A percentile compares a stretch with the other conserved stretches of the same genome.
phyloP scores from a whole-genome alignment of 2,888 invertebrate species.

The Melolontha melolontha region DNA sequence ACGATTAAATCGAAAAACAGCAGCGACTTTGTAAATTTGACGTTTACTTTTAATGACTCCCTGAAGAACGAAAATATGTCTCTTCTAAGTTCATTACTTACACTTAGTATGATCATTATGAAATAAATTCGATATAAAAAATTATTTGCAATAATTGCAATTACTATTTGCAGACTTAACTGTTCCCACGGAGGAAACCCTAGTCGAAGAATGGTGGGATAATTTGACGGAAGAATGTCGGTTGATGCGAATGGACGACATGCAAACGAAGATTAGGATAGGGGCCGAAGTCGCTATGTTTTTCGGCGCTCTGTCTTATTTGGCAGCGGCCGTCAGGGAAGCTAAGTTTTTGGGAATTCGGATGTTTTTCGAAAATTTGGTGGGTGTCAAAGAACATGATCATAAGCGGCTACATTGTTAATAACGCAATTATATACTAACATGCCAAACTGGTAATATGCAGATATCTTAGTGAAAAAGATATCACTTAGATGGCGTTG shows the following conservation, averaged over 20 bases:
- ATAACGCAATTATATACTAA: too few relatives aligned
- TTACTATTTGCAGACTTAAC: slow-evolving; percentile 9
- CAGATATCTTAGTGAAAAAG: too few relatives aligned
- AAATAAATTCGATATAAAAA: too few relatives aligned
- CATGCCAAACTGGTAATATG: too few relatives aligned
- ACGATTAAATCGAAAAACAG: slow-evolving; percentile 25
- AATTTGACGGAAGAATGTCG: slow-evolving; percentile 78
- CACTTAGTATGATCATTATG: too few relatives aligned
- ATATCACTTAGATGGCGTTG: too few relatives aligned
- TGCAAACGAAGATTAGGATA: slow-evolving; percentile 76
- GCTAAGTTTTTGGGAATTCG: slow-evolving; percentile 91
- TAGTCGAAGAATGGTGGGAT: slow-evolving; percentile 79
- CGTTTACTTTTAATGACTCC: slow-evolving; percentile 33
- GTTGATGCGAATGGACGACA: slow-evolving; percentile 73
- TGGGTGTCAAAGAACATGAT: slow-evolving; percentile 64
- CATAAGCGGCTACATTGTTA: too few relatives aligned
- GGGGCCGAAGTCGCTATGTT: slow-evolving; percentile 83
- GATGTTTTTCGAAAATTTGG: slow-evolving; percentile 96
- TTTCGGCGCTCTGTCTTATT: slow-evolving; percentile 85
- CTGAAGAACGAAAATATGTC: slow-evolving; percentile 33
- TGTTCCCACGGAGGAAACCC: slow-evolving; percentile 62
- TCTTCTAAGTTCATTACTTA: not conserved
- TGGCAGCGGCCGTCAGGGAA: slow-evolving; percentile 87
- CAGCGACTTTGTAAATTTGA: slow-evolving; percentile 32
- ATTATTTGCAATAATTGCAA: too few relatives aligned